These are phyloP conservation scores for Eulemur rufifrons DNA, from an alignment of 2,113 vertebrate genomes.

Conservation along the genomic window DNA sequence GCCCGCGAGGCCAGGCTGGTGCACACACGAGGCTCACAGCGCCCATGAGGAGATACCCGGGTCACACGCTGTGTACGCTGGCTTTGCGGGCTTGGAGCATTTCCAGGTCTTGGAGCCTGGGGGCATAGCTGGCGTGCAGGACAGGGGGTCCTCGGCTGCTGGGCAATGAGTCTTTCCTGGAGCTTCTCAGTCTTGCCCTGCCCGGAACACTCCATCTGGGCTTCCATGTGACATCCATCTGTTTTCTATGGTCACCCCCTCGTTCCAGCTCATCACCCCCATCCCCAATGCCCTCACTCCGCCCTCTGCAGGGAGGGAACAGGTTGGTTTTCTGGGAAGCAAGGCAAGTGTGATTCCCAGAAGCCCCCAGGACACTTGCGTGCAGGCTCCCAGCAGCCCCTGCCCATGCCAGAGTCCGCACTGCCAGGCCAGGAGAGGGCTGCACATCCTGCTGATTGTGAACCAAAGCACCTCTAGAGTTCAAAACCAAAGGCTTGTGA, in stretches of 20 bases:
- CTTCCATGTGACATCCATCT: not conserved
- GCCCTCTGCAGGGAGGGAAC: not conserved
- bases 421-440: no score
- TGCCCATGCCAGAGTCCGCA: not conserved
- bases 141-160: not conserved
- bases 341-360: not conserved
- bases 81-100: not conserved
- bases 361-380: not conserved
- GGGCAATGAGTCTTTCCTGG: not conserved
- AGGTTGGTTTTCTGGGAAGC: not conserved
- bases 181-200: not conserved
- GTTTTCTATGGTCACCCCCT: not conserved
- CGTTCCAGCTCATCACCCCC: not conserved
- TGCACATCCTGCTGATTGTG: not conserved
- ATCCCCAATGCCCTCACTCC: not conserved
- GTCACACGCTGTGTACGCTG: not conserved
- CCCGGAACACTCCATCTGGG: not conserved
- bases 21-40: no score
- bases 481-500: slow-evolving; percentile 54
- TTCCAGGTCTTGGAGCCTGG: not conserved
- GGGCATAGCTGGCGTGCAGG: not conserved
- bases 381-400: not conserved
- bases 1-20: not conserved
- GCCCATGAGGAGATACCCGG: rapidly evolving
- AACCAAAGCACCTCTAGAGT: slow-evolving; percentile 11